These are phyloP conservation scores for Herpetotheres cachinnans DNA, from an alignment of 2,113 vertebrate species.

Conservation along the genomic window DNA sequence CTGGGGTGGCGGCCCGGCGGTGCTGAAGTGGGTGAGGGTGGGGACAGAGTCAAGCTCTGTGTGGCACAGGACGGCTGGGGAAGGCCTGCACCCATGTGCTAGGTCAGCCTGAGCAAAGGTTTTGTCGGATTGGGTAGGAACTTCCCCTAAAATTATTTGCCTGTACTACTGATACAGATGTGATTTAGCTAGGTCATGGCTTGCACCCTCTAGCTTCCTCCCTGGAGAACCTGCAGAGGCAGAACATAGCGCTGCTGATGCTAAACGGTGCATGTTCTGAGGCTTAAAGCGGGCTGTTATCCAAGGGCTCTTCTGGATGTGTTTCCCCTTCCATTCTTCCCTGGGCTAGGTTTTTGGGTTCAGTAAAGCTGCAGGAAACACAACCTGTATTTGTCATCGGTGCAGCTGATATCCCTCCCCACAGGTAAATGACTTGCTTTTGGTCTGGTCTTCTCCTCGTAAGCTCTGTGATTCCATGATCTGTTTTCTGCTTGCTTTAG, in stretches of 20 bases:
- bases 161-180: background rate
- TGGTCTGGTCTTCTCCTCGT: background rate
- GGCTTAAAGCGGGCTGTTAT: background rate
- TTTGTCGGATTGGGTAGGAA: background rate
- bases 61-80: background rate
- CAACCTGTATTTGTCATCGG: background rate
- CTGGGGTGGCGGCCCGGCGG: background rate
- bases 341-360: background rate
- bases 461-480: background rate
- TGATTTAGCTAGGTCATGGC: background rate
- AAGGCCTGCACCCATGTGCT: background rate
- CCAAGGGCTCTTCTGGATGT: background rate
- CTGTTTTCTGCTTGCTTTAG: conserved; percentile 1
- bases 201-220: background rate
- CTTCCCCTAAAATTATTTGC: background rate
- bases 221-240: background rate
- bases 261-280: background rate
- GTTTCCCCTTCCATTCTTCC: background rate
- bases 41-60: background rate
- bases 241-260: background rate
- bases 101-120: conserved; percentile 4
- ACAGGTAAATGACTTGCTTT: background rate
- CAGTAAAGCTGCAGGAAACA: background rate
- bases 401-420: background rate
- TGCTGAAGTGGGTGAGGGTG: background rate